phyloP scores from a whole-genome alignment of 2,113 vertebrate genomes.

The Carassius auratus region DNA sequence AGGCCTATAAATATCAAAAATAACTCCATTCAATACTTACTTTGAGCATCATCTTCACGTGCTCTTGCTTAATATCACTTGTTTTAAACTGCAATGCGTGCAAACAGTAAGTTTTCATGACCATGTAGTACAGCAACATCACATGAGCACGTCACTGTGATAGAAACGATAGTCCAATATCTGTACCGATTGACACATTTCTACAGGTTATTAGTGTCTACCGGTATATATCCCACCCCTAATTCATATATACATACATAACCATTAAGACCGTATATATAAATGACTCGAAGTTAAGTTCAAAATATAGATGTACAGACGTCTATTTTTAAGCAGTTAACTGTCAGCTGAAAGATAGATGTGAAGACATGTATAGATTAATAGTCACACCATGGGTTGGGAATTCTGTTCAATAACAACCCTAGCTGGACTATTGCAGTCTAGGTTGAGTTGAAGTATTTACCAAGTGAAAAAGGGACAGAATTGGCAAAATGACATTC shows the following conservation, averaged over 20 bases:
- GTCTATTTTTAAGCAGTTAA: background rate
- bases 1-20: too few species aligned
- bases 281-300: background rate
- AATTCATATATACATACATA: background rate
- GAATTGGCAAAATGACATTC: constrained; percentile 27
- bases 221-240: too few species aligned
- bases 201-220: too few species aligned
- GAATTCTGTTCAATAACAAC: constrained; percentile 12
- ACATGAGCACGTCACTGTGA: too few species aligned
- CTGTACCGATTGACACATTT: too few species aligned
- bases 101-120: too few species aligned
- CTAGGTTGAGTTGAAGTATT: background rate
- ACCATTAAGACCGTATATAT: background rate
- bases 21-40: too few species aligned
- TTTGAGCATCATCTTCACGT: too few species aligned
- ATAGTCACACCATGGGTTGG: background rate
- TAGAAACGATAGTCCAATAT: too few species aligned
- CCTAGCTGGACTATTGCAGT: background rate
- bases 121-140: too few species aligned
- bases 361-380: background rate
- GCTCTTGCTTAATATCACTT: too few species aligned
- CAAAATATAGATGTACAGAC: background rate
- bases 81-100: too few species aligned
- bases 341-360: background rate
- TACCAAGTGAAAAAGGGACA: background rate